Evolutionary conservation across 2,797 vertebrate genomes (phyloP).

Genomic region (Ispidina picta): DNA sequence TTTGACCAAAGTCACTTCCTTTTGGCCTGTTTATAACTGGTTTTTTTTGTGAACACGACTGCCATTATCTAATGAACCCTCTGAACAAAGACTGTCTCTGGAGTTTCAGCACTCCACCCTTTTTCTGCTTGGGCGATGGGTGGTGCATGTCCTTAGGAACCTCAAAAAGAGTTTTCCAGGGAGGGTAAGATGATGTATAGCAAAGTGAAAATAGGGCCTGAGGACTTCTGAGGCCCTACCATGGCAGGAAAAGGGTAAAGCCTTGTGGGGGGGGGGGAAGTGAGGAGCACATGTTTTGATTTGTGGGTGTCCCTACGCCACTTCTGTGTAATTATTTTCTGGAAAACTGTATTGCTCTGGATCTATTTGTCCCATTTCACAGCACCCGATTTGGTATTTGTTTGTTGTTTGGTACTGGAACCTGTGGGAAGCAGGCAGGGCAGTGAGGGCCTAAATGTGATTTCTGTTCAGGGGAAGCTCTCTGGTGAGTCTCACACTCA

Average conservation of each 20-base stretch:
- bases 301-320: not conserved
- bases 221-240: not conserved
- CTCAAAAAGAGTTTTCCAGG: not conserved
- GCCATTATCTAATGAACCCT: constrained; percentile 37
- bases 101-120: constrained; percentile 58
- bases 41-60: constrained; percentile 6
- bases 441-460: not conserved
- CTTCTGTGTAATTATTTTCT: not conserved
- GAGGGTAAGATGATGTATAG: not conserved
- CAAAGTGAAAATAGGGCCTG: not conserved
- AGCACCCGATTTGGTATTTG: not conserved
- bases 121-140: not conserved
- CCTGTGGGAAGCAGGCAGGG: not conserved
- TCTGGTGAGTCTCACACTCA: not conserved
- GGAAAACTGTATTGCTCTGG: not conserved
- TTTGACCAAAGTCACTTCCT: constrained; percentile 62
- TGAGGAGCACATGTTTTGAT: not conserved
- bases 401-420: not conserved
- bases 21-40: constrained; percentile 30
- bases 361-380: not conserved
- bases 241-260: not conserved
- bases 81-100: constrained; percentile 32
- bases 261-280: not conserved
- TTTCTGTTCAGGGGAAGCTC: not conserved
- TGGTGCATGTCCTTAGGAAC: not conserved